Conservation (phyloP, 2,797 vertebrate species). For the Holocentrus rufus region DNA sequence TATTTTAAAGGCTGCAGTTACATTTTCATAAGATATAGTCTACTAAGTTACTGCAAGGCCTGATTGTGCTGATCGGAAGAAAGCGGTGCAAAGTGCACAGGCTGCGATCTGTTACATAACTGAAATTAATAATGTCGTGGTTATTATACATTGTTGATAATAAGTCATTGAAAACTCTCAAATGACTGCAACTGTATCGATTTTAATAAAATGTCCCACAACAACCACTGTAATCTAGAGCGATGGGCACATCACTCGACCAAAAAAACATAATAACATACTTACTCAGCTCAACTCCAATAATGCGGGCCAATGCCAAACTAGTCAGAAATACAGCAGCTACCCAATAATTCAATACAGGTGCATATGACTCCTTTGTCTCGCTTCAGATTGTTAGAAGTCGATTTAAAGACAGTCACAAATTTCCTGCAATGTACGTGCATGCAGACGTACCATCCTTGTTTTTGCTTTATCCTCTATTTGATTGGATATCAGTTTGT, state of each 20-base stretch:
- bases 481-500: constrained; percentile 46
- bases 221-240: too few species aligned
- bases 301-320: constrained; percentile 8
- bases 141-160: too few species aligned
- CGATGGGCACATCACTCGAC: neutral
- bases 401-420: constrained; percentile 27
- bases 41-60: too few species aligned
- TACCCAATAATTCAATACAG: neutral
- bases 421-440: neutral
- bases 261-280: neutral
- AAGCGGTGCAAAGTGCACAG: constrained; percentile 4
- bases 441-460: constrained; percentile 32
- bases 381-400: fast-evolving
- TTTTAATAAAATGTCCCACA: too few species aligned
- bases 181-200: too few species aligned
- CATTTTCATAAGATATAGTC: too few species aligned
- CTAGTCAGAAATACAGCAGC: neutral
- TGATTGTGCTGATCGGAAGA: too few species aligned
- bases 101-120: neutral
- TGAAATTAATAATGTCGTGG: neutral
- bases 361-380: constrained; percentile 5
- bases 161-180: too few species aligned
- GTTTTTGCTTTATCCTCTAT: neutral
- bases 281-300: constrained; percentile 49
- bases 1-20: too few species aligned